These are phyloP conservation scores for Thripadectes ignobilis DNA, from an alignment of 2,797 vertebrate genomes.

Conservation along the genomic window DNA sequence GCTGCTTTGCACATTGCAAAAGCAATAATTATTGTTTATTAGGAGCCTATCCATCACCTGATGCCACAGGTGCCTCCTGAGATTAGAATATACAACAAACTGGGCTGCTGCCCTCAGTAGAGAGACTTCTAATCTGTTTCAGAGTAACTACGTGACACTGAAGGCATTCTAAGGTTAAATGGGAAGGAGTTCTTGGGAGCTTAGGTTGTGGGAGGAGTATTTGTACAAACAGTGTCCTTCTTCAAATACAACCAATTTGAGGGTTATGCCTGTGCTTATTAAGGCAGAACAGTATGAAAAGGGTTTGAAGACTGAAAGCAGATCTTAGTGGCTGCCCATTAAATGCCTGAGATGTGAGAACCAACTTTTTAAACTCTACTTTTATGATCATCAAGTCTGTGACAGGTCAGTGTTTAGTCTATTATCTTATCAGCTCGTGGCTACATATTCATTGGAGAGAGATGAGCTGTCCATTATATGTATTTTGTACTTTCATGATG, in stretches of 20 bases:
- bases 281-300: background rate
- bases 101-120: background rate
- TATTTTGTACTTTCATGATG: conserved; percentile 70
- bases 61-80: conserved; percentile 23
- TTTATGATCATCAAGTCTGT: conserved; percentile 47
- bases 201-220: background rate
- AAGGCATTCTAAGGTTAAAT: conserved; percentile 14
- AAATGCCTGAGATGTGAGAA: conserved; percentile 19
- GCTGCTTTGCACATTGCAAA: conserved; percentile 9
- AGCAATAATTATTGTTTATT: conserved; percentile 62
- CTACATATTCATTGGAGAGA: conserved; percentile 66
- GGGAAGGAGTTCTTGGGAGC: background rate
- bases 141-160: background rate
- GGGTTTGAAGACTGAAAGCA: conserved; percentile 5
- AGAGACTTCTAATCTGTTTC: conserved; percentile 6
- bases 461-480: conserved; percentile 67
- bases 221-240: background rate
- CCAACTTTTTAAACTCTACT: conserved; percentile 65
- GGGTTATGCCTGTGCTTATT: conserved; percentile 4
- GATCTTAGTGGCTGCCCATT: conserved; percentile 27
- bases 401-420: conserved; percentile 59
- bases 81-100: conserved; percentile 21
- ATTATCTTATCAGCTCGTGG: conserved; percentile 67
- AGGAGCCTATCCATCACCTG: conserved; percentile 8
- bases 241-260: background rate